These are phyloP conservation scores for Dendrolimus kikuchii DNA, from an alignment of 1,140 invertebrate species.

Conservation along the genomic window DNA sequence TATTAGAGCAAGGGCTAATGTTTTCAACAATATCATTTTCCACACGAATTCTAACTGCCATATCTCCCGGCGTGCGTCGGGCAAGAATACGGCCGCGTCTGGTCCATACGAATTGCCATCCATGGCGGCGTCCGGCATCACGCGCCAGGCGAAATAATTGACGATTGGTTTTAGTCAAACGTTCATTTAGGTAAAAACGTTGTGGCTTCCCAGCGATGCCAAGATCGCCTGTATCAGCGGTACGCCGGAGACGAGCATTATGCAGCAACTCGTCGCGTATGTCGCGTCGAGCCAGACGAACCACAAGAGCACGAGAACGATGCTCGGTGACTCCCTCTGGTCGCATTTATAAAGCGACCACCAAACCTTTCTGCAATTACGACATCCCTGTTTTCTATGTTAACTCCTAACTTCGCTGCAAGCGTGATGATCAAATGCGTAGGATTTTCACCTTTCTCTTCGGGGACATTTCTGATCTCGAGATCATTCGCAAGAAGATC, in stretches of 20 bases:
- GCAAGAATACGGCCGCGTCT: background rate
- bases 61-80: background rate
- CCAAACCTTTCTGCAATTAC: slow-evolving; percentile 7
- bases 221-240: slow-evolving; percentile 4
- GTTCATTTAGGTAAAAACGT: slow-evolving; percentile 16
- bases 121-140: background rate
- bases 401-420: slow-evolving; percentile 7
- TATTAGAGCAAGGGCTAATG: no score
- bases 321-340: background rate
- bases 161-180: slow-evolving; percentile 11
- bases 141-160: slow-evolving; percentile 11
- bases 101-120: slow-evolving; percentile 9
- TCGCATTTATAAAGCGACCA: background rate
- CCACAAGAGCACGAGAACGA: slow-evolving; percentile 5
- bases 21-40: background rate
- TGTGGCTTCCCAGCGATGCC: background rate
- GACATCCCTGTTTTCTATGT: slow-evolving; percentile 5
- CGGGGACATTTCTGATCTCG: slow-evolving; percentile 4
- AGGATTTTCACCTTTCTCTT: slow-evolving; percentile 6
- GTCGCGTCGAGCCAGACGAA: slow-evolving; percentile 4
- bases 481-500: slow-evolving; percentile 6
- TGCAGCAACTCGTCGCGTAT: slow-evolving; percentile 6
- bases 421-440: slow-evolving; percentile 1
- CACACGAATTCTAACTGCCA: background rate
- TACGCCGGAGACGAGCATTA: slow-evolving; percentile 4